phyloP scores from a whole-genome alignment of 2,888 invertebrate species.

The Hypselothyrea guttata region DNA sequence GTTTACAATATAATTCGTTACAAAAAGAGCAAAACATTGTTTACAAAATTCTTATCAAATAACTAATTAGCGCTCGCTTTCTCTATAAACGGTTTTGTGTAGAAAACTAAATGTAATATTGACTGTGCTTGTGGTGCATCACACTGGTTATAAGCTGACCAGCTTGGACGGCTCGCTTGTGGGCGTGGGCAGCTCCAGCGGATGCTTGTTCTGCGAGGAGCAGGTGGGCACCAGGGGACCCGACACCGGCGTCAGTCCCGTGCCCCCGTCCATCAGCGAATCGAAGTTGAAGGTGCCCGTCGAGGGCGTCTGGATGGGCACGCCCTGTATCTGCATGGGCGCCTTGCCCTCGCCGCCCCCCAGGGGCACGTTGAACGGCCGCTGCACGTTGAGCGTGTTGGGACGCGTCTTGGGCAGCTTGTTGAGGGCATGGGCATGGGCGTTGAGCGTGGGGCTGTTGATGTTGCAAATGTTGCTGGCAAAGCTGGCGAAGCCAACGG shows the following conservation, averaged over 20 bases:
- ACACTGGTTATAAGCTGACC: constrained; percentile 89
- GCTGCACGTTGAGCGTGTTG: constrained; percentile 86
- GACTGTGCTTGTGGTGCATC: constrained; percentile 61
- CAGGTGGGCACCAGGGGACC: constrained; percentile 87
- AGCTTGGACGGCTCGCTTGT: constrained; percentile 89
- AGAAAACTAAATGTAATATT: constrained; percentile 62
- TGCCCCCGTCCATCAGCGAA: constrained; percentile 95
- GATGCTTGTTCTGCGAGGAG: constrained; percentile 88
- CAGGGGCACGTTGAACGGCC: constrained; percentile 83
- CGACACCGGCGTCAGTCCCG: constrained; percentile 93
- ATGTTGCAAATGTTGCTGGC: constrained; percentile 41
- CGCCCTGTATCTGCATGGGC: constrained; percentile 88
- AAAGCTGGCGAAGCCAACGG: constrained; percentile 59
- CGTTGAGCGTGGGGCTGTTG: constrained; percentile 59
- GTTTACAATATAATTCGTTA: constrained; percentile 31
- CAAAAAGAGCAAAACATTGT: constrained; percentile 63
- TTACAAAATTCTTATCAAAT: constrained; percentile 53
- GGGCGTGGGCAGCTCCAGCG: constrained; percentile 88
- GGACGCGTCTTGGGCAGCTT: constrained; percentile 85
- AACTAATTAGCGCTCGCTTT: constrained; percentile 34
- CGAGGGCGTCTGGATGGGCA: constrained; percentile 93
- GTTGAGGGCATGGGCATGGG: constrained; percentile 52
- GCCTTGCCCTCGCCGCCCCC: constrained; percentile 63
- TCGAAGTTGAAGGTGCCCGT: constrained; percentile 95
- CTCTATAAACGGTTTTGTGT: constrained; percentile 19